phyloP scores from a whole-genome alignment of 2,113 vertebrate genomes.

The Pithys albifrons region DNA sequence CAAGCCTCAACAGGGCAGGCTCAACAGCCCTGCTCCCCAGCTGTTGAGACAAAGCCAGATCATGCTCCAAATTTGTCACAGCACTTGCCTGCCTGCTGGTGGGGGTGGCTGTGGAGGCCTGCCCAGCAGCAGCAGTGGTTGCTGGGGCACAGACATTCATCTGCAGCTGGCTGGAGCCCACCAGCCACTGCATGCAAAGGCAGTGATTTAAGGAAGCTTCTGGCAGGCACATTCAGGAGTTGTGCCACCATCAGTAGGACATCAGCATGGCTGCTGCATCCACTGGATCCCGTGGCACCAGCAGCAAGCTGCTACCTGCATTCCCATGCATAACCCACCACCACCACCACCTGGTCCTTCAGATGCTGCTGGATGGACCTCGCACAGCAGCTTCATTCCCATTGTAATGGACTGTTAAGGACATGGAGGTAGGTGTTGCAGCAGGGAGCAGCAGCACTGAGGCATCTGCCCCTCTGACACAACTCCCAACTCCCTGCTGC shows the following conservation, averaged over 20 bases:
- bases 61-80: not conserved
- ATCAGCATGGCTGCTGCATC: not conserved
- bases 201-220: not conserved
- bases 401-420: not conserved
- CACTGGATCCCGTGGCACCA: rapidly evolving
- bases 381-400: not conserved
- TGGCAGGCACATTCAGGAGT: not conserved
- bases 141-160: not conserved
- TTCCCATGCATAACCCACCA: not conserved
- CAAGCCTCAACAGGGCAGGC: not conserved
- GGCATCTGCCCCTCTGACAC: not conserved
- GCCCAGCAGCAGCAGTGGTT: not conserved
- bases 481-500: not conserved
- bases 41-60: not conserved
- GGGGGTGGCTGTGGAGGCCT: not conserved
- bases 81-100: not conserved
- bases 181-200: not conserved
- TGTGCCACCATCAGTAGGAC: not conserved
- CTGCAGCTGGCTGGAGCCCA: not conserved
- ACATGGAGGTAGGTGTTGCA: not conserved
- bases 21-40: not conserved
- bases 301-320: not conserved
- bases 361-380: not conserved
- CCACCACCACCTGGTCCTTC: not conserved
- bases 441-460: not conserved